A percentile compares a stretch with the other conserved stretches of the same genome.
Evolutionary conservation across 2,888 invertebrate species (phyloP).

Genomic region (Pomacea canaliculata): DNA sequence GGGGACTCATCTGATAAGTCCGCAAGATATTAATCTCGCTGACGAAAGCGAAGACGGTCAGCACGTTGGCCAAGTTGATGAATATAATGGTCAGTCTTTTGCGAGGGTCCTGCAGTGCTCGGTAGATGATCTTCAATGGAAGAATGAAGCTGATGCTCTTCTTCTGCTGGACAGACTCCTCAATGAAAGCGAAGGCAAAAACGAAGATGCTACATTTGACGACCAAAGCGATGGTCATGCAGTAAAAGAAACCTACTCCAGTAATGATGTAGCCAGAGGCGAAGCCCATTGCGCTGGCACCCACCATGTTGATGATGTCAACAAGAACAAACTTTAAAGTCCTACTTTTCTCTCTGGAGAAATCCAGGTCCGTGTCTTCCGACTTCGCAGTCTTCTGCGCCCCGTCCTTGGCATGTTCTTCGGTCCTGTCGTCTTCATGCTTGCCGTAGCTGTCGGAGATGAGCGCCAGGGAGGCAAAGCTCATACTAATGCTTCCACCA

Average conservation of each 20-base stretch:
- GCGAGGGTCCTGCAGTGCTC: background rate
- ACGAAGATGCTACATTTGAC: background rate
- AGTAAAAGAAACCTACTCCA: background rate
- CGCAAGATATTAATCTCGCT: background rate
- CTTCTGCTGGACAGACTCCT: background rate
- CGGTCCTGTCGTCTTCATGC: background rate
- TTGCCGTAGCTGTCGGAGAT: background rate
- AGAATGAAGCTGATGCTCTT: constrained; percentile 1
- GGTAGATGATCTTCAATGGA: background rate
- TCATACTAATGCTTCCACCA: background rate
- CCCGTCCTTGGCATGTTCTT: background rate
- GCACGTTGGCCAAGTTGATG: background rate
- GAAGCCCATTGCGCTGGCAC: background rate
- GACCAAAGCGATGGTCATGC: background rate
- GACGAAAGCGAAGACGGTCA: background rate
- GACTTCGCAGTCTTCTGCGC: background rate
- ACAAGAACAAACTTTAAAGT: background rate
- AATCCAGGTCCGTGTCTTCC: background rate
- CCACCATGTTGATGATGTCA: background rate
- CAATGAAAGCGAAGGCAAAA: background rate
- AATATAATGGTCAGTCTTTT: background rate
- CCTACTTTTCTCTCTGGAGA: background rate
- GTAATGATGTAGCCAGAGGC: background rate
- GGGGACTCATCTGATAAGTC: constrained; percentile 6
- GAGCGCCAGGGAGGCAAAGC: background rate